phyloP scores from a whole-genome alignment of 1,140 invertebrate species.

The Delia radicum region DNA sequence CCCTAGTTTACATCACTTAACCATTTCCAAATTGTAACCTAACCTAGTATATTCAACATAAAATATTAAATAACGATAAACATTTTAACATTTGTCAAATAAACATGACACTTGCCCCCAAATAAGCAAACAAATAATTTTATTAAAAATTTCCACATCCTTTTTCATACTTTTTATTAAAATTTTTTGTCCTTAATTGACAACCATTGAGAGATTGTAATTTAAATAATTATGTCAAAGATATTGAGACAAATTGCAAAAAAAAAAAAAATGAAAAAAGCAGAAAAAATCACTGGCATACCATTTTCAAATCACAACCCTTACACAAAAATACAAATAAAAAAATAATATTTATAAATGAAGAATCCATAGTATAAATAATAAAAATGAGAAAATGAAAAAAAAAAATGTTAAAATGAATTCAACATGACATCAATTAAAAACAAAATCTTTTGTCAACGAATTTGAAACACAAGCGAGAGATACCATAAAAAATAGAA shows the following conservation, averaged over 20 bases:
- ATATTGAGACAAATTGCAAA: neutral
- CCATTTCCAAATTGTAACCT: no score
- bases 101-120: neutral
- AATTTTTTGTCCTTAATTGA: neutral
- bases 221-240: neutral
- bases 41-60: no score
- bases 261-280: neutral
- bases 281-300: neutral
- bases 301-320: neutral
- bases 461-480: neutral
- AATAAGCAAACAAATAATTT: neutral
- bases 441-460: neutral
- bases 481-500: neutral
- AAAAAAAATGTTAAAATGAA: neutral
- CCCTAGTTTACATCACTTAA: no score
- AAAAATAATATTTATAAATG: neutral
- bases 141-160: neutral
- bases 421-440: neutral
- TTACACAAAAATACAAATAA: neutral
- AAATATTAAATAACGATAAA: no score
- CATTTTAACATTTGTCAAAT: no score
- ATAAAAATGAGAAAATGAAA: neutral
- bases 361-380: neutral
- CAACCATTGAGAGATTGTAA: neutral
- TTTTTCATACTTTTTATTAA: neutral